A percentile compares a stretch with the other conserved stretches of the same genome.
phyloP scores from a whole-genome alignment of 2,113 vertebrate genomes.

The Ploceus nigricollis region DNA sequence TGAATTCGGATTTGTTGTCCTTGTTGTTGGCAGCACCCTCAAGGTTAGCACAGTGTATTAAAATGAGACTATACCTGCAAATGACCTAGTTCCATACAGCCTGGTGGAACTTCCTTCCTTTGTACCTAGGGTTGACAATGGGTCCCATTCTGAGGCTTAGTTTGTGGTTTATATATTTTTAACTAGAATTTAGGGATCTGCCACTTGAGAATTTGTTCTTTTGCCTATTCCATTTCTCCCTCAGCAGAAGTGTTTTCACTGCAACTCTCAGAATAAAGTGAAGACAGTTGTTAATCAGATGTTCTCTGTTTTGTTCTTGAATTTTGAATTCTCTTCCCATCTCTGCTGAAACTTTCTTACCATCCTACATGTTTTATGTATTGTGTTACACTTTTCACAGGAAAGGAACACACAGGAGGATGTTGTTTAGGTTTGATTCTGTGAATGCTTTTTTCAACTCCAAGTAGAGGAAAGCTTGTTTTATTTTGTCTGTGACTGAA shows the following conservation, averaged over 20 bases:
- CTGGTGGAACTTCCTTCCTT: neutral
- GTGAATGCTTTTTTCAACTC: neutral
- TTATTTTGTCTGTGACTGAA: neutral
- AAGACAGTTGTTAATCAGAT: neutral
- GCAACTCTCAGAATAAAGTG: neutral
- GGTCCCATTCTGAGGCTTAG: neutral
- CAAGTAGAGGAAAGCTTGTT: neutral
- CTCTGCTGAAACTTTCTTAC: neutral
- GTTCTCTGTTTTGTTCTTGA: neutral
- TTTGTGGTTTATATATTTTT: neutral
- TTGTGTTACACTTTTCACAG: neutral
- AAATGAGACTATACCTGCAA: neutral
- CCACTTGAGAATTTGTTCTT: neutral
- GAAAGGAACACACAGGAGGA: neutral
- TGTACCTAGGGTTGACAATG: neutral
- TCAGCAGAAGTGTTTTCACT: neutral
- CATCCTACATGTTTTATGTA: neutral
- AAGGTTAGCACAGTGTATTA: neutral
- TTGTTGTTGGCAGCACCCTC: neutral
- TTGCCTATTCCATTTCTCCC: neutral
- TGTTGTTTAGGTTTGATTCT: neutral
- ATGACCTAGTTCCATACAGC: neutral
- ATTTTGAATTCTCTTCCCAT: neutral
- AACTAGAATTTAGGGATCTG: neutral
- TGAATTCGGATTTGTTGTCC: neutral